Evolutionary conservation across 2,797 vertebrate species (phyloP).

Genomic region (Anas georgica): DNA sequence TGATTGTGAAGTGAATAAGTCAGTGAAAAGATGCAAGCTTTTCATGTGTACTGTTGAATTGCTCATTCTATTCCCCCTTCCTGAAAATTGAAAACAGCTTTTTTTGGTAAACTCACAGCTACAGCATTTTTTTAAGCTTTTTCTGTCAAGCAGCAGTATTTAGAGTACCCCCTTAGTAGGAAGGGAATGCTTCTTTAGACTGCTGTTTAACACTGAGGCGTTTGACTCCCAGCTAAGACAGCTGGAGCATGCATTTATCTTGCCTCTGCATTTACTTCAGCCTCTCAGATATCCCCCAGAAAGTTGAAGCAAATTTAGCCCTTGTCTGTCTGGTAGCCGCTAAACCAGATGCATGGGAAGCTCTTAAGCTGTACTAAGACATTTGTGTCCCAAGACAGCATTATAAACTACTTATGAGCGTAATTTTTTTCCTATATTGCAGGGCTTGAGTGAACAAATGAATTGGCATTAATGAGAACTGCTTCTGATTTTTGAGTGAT

Average conservation of each 20-base stretch:
- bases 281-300: slow-evolving; percentile 28
- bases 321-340: background rate
- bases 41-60: slow-evolving; percentile 57
- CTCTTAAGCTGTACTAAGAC: background rate
- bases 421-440: background rate
- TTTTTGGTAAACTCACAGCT: slow-evolving; percentile 8
- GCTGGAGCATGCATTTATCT: slow-evolving; percentile 21
- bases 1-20: slow-evolving; percentile 80
- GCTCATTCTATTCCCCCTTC: background rate
- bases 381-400: slow-evolving; percentile 15
- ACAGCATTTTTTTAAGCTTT: background rate
- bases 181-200: slow-evolving; percentile 10
- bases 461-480: slow-evolving; percentile 32
- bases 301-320: slow-evolving; percentile 9
- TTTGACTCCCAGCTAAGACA: slow-evolving; percentile 9
- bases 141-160: slow-evolving; percentile 31
- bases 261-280: slow-evolving; percentile 45
- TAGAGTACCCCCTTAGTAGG: background rate
- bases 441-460: background rate
- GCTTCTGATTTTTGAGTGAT: slow-evolving; percentile 18
- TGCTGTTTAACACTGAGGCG: slow-evolving; percentile 24
- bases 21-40: slow-evolving; percentile 77
- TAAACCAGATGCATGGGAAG: slow-evolving; percentile 22
- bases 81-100: slow-evolving; percentile 34
- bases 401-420: slow-evolving; percentile 23